Evolutionary conservation across 2,113 vertebrate species (phyloP).

Genomic region (Castor canadensis): DNA sequence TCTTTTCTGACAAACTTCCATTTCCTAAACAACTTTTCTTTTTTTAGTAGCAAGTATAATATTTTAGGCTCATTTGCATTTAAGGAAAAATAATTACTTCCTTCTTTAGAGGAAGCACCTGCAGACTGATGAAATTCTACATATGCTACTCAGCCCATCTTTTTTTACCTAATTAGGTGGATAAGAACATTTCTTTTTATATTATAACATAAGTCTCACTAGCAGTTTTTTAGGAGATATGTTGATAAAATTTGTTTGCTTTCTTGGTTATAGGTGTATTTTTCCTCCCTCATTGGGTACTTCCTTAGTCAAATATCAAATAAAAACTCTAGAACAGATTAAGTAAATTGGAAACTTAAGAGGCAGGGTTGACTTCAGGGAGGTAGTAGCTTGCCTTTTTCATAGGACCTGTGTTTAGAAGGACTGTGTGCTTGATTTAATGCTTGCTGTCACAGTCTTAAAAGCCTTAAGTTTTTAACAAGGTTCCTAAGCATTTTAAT

Average conservation of each 20-base stretch:
- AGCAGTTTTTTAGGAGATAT: background rate
- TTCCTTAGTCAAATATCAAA: background rate
- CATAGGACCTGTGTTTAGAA: background rate
- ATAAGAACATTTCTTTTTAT: background rate
- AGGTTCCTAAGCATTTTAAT: background rate
- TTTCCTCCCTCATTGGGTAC: background rate
- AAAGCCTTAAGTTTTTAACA: background rate
- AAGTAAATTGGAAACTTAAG: background rate
- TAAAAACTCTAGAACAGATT: background rate
- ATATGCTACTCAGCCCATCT: background rate
- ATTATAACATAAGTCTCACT: background rate
- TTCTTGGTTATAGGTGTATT: background rate
- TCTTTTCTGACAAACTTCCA: background rate
- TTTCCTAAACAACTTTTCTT: background rate
- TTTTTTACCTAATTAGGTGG: background rate
- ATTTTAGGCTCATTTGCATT: background rate
- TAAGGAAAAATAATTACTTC: background rate
- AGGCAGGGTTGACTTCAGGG: background rate
- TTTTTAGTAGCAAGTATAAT: conserved; percentile 5
- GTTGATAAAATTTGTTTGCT: background rate
- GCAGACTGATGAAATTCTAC: background rate
- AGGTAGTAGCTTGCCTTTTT: background rate
- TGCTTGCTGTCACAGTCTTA: background rate
- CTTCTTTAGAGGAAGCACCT: background rate
- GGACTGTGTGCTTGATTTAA: background rate